Percentiles rank a stretch among this genome's conserved stretches.
Evolutionary conservation across 2,888 invertebrate species (phyloP).

Genomic region (Clitarchus hookeri): DNA sequence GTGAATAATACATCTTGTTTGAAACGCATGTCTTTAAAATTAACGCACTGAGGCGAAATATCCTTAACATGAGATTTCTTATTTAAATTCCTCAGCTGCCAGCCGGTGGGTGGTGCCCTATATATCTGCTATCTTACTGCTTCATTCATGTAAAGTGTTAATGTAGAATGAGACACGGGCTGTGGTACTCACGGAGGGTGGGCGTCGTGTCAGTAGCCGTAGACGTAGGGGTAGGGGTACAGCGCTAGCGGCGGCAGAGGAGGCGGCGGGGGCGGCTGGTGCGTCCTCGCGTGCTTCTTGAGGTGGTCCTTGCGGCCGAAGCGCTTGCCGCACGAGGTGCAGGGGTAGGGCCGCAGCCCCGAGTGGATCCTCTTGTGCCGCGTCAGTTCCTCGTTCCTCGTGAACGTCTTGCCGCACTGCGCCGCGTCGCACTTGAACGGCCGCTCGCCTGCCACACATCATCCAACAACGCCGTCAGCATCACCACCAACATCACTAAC

Average conservation of each 20-base stretch:
- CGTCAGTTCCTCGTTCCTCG: slow-evolving; percentile 88
- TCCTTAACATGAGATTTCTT: no score
- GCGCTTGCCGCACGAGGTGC: slow-evolving; percentile 85
- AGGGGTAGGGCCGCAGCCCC: slow-evolving; percentile 83
- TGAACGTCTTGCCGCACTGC: slow-evolving; percentile 87
- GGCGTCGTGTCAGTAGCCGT: neutral
- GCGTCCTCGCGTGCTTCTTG: slow-evolving; percentile 91
- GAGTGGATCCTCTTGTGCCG: slow-evolving; percentile 91
- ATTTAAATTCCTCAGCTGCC: no score
- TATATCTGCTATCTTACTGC: no score
- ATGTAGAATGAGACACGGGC: no score
- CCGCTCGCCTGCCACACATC: slow-evolving; percentile 67
- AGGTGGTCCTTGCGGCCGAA: slow-evolving; percentile 94
- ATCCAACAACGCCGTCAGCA: slow-evolving; percentile 10
- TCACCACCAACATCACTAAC: no score
- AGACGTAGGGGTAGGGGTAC: slow-evolving; percentile 19
- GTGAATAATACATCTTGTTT: no score
- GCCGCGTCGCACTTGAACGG: slow-evolving; percentile 86
- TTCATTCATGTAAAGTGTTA: no score
- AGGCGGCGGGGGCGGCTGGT: slow-evolving; percentile 51
- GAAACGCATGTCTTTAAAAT: no score
- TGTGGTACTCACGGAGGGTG: no score
- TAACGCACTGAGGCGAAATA: no score
- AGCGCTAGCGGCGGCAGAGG: slow-evolving; percentile 17
- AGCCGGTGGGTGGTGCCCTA: no score